Conservation (phyloP, 2,797 vertebrate species). For the Smutsia temminckii region DNA sequence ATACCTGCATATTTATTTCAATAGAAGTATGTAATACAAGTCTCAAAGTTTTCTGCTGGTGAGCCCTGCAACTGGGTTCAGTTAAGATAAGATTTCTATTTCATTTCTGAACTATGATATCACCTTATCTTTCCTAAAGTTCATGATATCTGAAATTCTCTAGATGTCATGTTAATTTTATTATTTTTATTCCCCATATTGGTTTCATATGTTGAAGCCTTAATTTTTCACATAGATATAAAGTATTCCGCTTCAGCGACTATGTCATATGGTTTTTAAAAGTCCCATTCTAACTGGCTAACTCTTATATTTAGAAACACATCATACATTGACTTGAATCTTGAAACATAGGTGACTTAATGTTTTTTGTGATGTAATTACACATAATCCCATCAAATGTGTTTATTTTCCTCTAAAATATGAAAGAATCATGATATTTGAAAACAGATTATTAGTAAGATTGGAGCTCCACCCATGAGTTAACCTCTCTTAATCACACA, state of each 20-base stretch:
- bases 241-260: background rate
- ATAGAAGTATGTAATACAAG: background rate
- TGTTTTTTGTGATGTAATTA: background rate
- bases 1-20: conserved; percentile 28
- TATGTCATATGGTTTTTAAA: background rate
- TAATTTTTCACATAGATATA: background rate
- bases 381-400: background rate
- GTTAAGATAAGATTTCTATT: conserved; percentile 65
- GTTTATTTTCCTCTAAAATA: conserved; percentile 25
- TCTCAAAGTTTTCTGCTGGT: background rate
- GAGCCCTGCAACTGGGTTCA: conserved; percentile 49
- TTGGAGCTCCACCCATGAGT: background rate
- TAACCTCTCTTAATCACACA: background rate
- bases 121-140: conserved; percentile 48
- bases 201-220: conserved; percentile 60
- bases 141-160: conserved; percentile 50
- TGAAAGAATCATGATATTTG: background rate
- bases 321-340: background rate
- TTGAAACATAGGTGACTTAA: background rate
- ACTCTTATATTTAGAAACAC: background rate
- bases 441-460: background rate
- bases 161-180: conserved; percentile 61
- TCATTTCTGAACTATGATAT: conserved; percentile 53
- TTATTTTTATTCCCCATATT: conserved; percentile 57
- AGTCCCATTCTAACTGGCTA: background rate